Conservation (phyloP, 2,797 vertebrate genomes). For the Urosaurus nigricauda region DNA sequence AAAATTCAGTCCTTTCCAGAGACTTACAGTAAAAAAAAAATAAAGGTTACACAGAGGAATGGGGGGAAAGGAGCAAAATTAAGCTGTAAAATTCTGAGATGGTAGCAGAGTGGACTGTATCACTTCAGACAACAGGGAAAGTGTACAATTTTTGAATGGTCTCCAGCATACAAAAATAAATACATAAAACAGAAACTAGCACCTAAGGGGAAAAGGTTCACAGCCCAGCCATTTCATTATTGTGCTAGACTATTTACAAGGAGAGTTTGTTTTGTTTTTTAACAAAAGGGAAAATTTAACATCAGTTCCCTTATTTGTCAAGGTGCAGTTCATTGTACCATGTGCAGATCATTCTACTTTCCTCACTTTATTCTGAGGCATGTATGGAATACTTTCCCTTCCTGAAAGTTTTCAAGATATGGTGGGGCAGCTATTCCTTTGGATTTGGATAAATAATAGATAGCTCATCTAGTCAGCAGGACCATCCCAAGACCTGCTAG, state of each 20-base stretch:
- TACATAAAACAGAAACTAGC: neutral
- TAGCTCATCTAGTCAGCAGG: neutral
- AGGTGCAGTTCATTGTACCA: neutral
- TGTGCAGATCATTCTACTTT: neutral
- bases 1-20: neutral
- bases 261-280: neutral
- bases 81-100: neutral
- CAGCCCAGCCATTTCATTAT: neutral
- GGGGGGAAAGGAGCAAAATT: neutral
- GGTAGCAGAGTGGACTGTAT: neutral
- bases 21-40: neutral
- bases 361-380: neutral
- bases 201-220: neutral
- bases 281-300: neutral
- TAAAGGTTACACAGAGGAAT: neutral
- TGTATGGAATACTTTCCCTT: neutral
- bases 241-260: neutral
- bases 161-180: conserved; percentile 1
- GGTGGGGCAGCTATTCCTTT: neutral
- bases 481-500: too few relatives aligned
- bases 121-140: neutral
- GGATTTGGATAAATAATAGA: neutral
- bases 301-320: neutral
- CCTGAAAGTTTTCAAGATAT: neutral
- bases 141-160: neutral